phyloP scores from a whole-genome alignment of 2,888 invertebrate genomes.

The Cosmopolites sordidus region DNA sequence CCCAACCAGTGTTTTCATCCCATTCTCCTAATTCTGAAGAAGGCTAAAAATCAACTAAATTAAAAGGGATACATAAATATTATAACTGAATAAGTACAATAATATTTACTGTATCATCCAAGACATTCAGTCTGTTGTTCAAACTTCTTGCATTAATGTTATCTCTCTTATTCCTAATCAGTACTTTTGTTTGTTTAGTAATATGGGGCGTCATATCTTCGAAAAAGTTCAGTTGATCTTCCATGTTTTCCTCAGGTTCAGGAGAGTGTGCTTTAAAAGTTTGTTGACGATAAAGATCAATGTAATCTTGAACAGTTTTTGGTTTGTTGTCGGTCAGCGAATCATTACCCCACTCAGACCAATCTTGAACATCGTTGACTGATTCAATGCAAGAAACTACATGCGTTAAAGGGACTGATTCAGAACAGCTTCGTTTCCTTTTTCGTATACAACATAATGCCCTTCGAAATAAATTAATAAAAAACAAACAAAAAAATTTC shows the following conservation, averaged over 20 bases:
- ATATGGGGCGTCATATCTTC: constrained; percentile 61
- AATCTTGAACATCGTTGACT: constrained; percentile 47
- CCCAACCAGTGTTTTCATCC: constrained; percentile 46
- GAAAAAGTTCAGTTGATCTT: constrained; percentile 55
- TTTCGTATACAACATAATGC: constrained; percentile 61
- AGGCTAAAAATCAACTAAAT: constrained; percentile 28
- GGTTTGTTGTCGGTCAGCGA: constrained; percentile 42
- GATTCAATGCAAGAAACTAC: constrained; percentile 45
- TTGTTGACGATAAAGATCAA: constrained; percentile 59
- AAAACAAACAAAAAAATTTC: constrained; percentile 53
- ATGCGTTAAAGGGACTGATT: constrained; percentile 55
- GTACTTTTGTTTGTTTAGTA: constrained; percentile 56
- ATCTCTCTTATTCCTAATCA: constrained; percentile 46
- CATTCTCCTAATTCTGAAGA: constrained; percentile 44
- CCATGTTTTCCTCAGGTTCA: constrained; percentile 44
- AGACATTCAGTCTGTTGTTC: constrained; percentile 35
- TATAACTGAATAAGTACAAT: constrained; percentile 29
- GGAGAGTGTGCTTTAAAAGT: constrained; percentile 43
- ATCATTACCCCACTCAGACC: constrained; percentile 62
- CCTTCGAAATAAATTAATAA: constrained; percentile 54
- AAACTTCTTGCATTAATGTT: constrained; percentile 32
- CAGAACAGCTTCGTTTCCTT: constrained; percentile 52
- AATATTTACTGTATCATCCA: constrained; percentile 30
- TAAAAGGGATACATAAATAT: not conserved
- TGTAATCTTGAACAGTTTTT: constrained; percentile 58